A percentile compares a stretch with the other conserved stretches of the same genome.
Evolutionary conservation across 2,797 vertebrate genomes (phyloP).

Genomic region (Poeciliopsis gracilis): DNA sequence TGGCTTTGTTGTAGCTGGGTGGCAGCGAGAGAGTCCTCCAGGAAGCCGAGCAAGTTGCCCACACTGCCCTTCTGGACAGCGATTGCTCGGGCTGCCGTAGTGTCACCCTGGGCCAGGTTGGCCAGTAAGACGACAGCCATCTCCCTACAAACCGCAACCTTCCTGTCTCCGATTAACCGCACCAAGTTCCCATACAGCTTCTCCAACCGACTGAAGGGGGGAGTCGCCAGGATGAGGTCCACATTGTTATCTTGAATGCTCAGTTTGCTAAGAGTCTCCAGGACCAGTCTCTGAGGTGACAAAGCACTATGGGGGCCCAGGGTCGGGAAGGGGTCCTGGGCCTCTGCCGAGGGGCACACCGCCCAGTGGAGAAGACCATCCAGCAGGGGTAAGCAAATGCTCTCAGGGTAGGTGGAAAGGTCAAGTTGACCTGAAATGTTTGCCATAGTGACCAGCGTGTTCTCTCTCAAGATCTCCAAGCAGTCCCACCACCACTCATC

Average conservation of each 20-base stretch:
- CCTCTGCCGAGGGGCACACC: constrained; percentile 97
- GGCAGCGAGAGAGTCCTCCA: constrained; percentile 98
- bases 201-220: constrained; percentile 94
- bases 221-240: constrained; percentile 98
- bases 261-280: constrained; percentile 98
- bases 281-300: constrained; percentile 98
- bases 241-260: constrained; percentile 99
- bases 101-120: constrained; percentile 97
- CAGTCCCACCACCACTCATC: constrained; percentile 99
- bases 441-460: constrained; percentile 96
- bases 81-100: constrained; percentile 91
- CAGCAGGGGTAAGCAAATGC: constrained; percentile 96
- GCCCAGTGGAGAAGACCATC: constrained; percentile 99
- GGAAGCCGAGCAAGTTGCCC: constrained; percentile 95
- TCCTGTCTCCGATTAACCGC: constrained; percentile 96
- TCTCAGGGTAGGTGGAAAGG: constrained; percentile 95
- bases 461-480: constrained; percentile 96
- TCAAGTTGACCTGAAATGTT: constrained; percentile 99
- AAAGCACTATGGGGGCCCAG: constrained; percentile 93
- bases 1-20: constrained; percentile 98
- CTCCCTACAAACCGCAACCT: constrained; percentile 97
- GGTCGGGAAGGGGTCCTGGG: constrained; percentile 97
- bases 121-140: constrained; percentile 98
- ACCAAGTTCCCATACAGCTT: constrained; percentile 97
- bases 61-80: constrained; percentile 98